Evolutionary conservation across 2,113 vertebrate genomes (phyloP).

Genomic region (Geococcyx californianus): DNA sequence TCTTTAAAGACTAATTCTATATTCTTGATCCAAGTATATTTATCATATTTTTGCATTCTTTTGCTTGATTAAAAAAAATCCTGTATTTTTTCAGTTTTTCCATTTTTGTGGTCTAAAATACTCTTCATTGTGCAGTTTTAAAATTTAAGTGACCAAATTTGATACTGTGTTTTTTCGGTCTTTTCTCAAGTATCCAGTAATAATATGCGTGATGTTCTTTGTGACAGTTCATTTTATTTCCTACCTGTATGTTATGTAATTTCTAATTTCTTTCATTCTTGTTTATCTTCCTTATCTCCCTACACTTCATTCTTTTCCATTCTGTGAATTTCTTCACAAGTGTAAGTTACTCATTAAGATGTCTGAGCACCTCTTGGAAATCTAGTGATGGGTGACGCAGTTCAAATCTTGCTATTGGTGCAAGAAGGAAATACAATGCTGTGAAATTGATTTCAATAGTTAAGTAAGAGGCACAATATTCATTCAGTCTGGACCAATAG

Average conservation of each 20-base stretch:
- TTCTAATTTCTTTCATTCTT: background rate
- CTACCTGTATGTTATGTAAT: background rate
- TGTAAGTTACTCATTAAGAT: background rate
- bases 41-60: background rate
- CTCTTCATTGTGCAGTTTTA: too few species aligned
- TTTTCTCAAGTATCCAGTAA: background rate
- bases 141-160: background rate
- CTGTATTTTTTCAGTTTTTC: background rate
- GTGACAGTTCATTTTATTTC: background rate
- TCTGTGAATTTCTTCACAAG: background rate
- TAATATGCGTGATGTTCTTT: background rate
- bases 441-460: background rate
- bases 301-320: background rate
- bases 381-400: background rate
- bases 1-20: background rate
- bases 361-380: background rate
- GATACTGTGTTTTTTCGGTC: background rate
- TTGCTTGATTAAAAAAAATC: background rate
- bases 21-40: background rate
- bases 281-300: background rate
- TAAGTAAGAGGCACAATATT: background rate
- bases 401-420: background rate
- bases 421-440: background rate
- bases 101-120: background rate
- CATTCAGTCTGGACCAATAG: background rate